Evolutionary conservation across 2,113 vertebrate species (phyloP).

Genomic region (Halcyon malimbica): DNA sequence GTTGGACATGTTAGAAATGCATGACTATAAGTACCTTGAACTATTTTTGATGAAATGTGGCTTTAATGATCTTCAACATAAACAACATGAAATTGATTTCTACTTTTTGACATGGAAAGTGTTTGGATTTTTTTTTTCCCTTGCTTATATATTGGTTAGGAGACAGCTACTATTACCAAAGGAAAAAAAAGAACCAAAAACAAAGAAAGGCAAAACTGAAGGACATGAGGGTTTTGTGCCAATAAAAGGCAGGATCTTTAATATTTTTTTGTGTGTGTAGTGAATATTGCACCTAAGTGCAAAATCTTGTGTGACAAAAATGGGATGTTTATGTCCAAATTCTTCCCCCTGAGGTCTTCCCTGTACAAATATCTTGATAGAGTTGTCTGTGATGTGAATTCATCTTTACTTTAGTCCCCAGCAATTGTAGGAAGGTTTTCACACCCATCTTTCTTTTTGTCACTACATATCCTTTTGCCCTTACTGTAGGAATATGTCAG

Average conservation of each 20-base stretch:
- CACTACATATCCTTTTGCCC: neutral
- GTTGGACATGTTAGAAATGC: conserved; percentile 37
- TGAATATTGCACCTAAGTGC: neutral
- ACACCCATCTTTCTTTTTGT: neutral
- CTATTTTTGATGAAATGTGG: conserved; percentile 36
- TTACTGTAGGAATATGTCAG: neutral
- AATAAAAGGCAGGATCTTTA: neutral
- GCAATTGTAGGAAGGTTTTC: neutral
- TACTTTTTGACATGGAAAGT: neutral
- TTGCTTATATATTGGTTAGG: neutral
- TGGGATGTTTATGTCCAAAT: neutral
- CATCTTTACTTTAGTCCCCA: neutral
- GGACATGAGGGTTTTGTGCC: neutral
- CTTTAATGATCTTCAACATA: neutral
- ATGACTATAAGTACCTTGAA: conserved; percentile 12
- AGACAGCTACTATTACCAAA: neutral
- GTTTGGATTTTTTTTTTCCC: neutral
- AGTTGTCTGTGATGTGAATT: neutral
- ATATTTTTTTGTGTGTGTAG: neutral
- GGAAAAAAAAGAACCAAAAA: neutral
- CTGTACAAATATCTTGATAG: neutral
- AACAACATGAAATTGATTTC: neutral
- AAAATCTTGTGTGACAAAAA: neutral
- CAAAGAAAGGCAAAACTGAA: neutral
- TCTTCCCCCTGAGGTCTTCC: neutral